A percentile compares a stretch with the other conserved stretches of the same genome.
phyloP scores from a whole-genome alignment of 2,888 invertebrate species.

The Noctua comes region DNA sequence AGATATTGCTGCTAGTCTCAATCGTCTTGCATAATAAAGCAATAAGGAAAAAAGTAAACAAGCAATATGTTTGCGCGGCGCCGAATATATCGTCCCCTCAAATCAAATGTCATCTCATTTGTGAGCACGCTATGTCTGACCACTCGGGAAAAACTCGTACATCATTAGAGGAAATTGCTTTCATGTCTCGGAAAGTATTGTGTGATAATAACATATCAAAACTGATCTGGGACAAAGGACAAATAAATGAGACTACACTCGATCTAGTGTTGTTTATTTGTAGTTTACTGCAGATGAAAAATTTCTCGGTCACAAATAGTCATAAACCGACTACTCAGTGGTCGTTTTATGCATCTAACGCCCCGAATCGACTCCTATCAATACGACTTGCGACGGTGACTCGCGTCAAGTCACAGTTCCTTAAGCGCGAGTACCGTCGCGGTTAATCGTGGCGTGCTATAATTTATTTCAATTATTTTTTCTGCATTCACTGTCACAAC shows the following conservation, averaged over 20 bases:
- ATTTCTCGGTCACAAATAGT: not conserved
- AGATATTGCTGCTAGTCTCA: not conserved
- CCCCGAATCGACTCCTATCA: not conserved
- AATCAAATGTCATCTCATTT: conserved; percentile 27
- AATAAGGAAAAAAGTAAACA: conserved; percentile 12
- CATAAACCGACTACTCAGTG: not conserved
- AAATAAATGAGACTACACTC: conserved; percentile 1
- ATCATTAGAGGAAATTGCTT: conserved; percentile 42
- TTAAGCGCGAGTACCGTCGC: not conserved
- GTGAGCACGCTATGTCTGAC: not conserved
- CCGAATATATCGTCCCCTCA: not conserved
- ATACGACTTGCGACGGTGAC: no score
- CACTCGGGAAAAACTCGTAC: conserved; percentile 1
- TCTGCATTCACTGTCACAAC: not conserved
- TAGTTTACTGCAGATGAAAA: not conserved
- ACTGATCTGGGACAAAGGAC: conserved; percentile 7
- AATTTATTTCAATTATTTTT: not conserved
- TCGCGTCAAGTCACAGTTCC: no score
- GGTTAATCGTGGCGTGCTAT: not conserved
- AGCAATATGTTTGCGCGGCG: conserved; percentile 10
- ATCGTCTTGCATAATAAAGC: not conserved
- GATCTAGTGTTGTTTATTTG: conserved; percentile 8
- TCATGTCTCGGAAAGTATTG: conserved; percentile 33
- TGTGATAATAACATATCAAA: conserved; percentile 1
- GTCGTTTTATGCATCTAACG: not conserved